Evolutionary conservation across 2,797 vertebrate species (phyloP), one percentile per base, ranked within the genome.

Genomic region (Hippoglossus hippoglossus): DNA sequence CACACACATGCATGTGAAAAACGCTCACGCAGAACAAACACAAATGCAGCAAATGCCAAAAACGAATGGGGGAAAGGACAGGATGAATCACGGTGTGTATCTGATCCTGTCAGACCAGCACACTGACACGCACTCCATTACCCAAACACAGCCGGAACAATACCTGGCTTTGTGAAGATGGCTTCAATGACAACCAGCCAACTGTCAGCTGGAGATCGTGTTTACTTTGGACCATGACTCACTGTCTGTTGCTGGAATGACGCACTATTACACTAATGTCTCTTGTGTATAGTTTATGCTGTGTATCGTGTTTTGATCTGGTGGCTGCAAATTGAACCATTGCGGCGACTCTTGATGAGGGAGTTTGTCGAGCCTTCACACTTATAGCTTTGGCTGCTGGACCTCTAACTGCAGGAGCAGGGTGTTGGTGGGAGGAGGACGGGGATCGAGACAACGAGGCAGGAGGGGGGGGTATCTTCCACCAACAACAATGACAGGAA

Each of bases 401-500:
- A 26, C 24, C 47, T 53, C 53, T 54, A 41, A 15, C 44, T 67
- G 9, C 52, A 34, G 64, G 49, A 6, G 19, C 0, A 10, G 31
- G 26, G 24, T 24, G 24, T 2, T 66, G 24, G 13, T 21, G 21
- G 26, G 21, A 34, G 65, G 47, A 31, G 72, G 57, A 52, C 11
- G 79, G 57, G 70, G 70, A 65, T 72, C 57, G 67, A 50, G 79
- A 71, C 25, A 41, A 80, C n/a, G 49, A 62, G 67, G 66, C 41
- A 63, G 87, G 57, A 19, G 87, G 55, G 75, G 63, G 39, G 61
- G 73, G 55, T 50, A 67, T 83, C 83, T 60, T 87, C 75, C 74
- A 63, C 55, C 73, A 56, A 71, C 67, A 93, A 94, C 93, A 94
- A 94, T 92, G 84, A 89, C 83, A 91, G 94, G 93, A 94, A 94